Evolutionary conservation across 2,888 invertebrate genomes (phyloP), one percentile per base, ranked within the genome.

Genomic region (Nomada ruficornis): DNA sequence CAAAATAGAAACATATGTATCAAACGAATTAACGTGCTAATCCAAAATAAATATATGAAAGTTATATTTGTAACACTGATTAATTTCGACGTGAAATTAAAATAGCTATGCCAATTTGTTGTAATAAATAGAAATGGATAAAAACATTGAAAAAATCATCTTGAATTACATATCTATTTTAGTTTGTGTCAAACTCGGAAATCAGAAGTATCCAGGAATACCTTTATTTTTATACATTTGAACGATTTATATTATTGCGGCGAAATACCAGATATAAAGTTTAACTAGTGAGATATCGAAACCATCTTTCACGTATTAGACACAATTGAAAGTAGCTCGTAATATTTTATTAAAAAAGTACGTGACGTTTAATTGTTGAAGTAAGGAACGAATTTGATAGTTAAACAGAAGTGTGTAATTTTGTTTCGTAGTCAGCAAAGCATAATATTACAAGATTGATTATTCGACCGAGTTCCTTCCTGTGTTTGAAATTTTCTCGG

Each of bases 181-280:
- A 9, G 15, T 44, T 23, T 42, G 29, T 18, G 18, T 50, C 60
- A 42, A 65, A 69, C 64, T 60, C 47, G 60, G 64, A 70, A 74
- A 74, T 59, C 75, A 82, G 75, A 81, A 70, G 60, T 42, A 26
- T 20, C 9, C 3, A 42, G 63, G 54, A 65, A 82, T 65, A 63
- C 42, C 26, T 74, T 82, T 82, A 82, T 82, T 82, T 82, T 82
- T 82, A 67, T 82, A 82, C 75, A 36, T 82, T 82, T 52, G 57
- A 69, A 26, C 52, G 26, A 68, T 44, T 29, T 73, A 20, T 57
- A 81, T 80, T 65, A 26, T 72, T 55, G 54, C 59, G 29, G 26
- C 42, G 42, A 67, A 70, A 59, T 55, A 44, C 20, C 13, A 65
- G 65, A 60, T 63, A 63, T 55, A 63, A 15, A 36, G 50, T 71